These are phyloP conservation scores for Brachionus plicatilis DNA, from an alignment of 1,140 invertebrate genomes.

Conservation along the genomic window DNA sequence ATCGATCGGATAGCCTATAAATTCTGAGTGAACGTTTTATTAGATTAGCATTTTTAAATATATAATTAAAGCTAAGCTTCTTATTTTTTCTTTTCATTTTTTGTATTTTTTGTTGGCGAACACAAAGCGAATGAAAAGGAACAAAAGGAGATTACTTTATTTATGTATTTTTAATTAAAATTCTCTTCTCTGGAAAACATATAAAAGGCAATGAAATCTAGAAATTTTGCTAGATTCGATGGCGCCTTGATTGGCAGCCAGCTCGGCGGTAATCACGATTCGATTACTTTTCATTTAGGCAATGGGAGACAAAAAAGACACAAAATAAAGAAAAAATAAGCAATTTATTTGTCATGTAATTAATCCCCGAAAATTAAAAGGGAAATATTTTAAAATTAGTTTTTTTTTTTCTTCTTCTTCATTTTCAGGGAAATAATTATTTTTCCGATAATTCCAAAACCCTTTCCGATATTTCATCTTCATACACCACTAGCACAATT, in stretches of 20 bases:
- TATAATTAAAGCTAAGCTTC: constrained; percentile 28
- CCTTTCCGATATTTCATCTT: constrained; percentile 19
- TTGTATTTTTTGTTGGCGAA: neutral
- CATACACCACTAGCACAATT: neutral
- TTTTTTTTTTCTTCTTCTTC: neutral
- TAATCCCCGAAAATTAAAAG: neutral
- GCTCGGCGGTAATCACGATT: neutral
- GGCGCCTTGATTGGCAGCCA: neutral
- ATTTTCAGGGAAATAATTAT: neutral
- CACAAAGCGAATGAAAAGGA: neutral
- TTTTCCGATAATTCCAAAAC: constrained; percentile 14
- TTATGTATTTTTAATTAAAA: constrained; percentile 22
- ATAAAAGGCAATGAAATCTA: neutral
- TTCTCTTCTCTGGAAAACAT: neutral
- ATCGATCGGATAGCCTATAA: constrained; percentile 4
- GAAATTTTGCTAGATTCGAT: neutral
- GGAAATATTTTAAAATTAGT: neutral
- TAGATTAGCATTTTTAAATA: constrained; percentile 33
- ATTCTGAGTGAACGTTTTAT: constrained; percentile 5
- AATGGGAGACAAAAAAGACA: neutral
- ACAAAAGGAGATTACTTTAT: constrained; percentile 19
- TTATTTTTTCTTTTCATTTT: neutral
- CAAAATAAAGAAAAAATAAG: neutral
- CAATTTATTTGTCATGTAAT: constrained; percentile 33
- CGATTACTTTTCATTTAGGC: neutral